Conservation (phyloP, 2,888 invertebrate species). For the Ganaspis brasiliensis region DNA sequence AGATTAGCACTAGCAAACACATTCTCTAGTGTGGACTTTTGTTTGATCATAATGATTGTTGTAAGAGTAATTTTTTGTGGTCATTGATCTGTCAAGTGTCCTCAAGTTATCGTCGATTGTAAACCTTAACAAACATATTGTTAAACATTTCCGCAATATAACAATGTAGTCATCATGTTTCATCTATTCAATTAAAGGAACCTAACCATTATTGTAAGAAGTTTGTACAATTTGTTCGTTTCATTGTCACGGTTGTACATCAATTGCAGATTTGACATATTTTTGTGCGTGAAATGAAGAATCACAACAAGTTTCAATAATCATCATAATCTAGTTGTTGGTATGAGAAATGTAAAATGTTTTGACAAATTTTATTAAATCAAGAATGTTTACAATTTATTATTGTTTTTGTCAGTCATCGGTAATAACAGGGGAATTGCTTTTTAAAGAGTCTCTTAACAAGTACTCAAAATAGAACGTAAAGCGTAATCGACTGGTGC, state of each 20-base stretch:
- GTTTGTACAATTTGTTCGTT: too few species aligned
- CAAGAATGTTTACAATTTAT: background rate
- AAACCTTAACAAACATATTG: conserved; percentile 7
- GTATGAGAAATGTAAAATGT: too few species aligned
- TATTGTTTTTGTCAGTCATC: conserved; percentile 11
- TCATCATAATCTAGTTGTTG: too few species aligned
- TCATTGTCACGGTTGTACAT: too few species aligned
- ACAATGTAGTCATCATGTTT: background rate
- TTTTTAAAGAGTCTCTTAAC: conserved; percentile 32
- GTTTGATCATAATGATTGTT: conserved; percentile 42
- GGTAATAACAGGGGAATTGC: conserved; percentile 23
- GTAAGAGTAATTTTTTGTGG: conserved; percentile 40
- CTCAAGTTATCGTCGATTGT: conserved; percentile 6
- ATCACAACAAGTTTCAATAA: background rate
- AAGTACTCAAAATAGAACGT: conserved; percentile 32
- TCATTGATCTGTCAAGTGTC: conserved; percentile 37
- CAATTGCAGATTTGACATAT: too few species aligned
- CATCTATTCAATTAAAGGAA: too few species aligned
- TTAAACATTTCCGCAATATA: conserved; percentile 10
- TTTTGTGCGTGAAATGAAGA: too few species aligned
- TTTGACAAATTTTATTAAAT: background rate
- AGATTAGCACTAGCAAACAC: conserved; percentile 42
- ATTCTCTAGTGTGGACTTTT: conserved; percentile 38
- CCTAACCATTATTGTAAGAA: too few species aligned
- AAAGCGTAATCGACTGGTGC: conserved; percentile 36